Evolutionary conservation across 2,888 invertebrate species (phyloP), one percentile per base, ranked within the genome.

Genomic region (Drosophila merina): DNA sequence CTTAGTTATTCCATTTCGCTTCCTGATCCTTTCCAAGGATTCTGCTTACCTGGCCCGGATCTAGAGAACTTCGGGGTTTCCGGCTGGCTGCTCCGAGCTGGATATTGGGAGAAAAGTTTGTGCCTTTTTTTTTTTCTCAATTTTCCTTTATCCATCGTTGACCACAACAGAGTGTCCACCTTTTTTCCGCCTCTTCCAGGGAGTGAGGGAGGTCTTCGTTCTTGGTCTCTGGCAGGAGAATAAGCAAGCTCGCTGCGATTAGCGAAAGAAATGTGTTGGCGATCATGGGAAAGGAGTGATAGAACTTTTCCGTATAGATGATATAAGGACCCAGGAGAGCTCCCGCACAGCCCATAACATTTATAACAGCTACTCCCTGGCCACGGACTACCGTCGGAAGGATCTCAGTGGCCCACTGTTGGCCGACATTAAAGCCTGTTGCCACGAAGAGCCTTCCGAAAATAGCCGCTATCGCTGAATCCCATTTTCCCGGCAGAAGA

Each of bases 341-440:
- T 0, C 96, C 96, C 0, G 96, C 95, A 77, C 96, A 96, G 26
- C 97, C 97, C 95, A 96, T 95, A 58, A 96, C 96, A 82, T 97
- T 96, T 55, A 97, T 95, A 9, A 97, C 92, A 0, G 96, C 96
- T 0, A 97, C 95, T 0, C 97, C 97, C 89, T 97, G 97, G 0
- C 96, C 97, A 33, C 97, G 91, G 0, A 97, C 96, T 0, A 97
- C 96, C 0, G 97, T 97, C 0, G 97, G 97, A 3, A 97, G 90
- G 8, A 97, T 91, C 90, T 97, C 97, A 0, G 97, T 96, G 0
- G 96, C 96, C 91, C 97, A 97, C 79, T 97, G 97, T 1, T 97
- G 93, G 0, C 96, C 96, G 75, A 97, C 96, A 91, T 97, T 97
- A 92, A 96, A 97, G 0, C 96, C 96, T 55, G 97, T 96, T 89